phyloP scores from a whole-genome alignment of 1,140 invertebrate species.

The Drosophila kepulauana region DNA sequence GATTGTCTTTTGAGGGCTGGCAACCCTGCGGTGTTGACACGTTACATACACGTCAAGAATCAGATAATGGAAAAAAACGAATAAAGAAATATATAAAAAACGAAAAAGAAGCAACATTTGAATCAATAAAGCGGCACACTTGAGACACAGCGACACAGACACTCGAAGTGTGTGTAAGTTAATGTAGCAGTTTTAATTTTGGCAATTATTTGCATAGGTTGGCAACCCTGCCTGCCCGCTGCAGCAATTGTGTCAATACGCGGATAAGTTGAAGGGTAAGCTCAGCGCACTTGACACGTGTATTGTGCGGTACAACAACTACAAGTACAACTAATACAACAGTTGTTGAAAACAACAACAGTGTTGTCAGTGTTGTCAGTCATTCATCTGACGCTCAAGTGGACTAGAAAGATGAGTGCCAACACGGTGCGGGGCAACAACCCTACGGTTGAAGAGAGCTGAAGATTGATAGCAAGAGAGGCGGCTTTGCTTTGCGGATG shows the following conservation, averaged over 20 bases:
- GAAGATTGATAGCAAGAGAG: not conserved
- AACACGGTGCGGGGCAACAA: conserved; percentile 20
- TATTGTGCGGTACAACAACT: too few relatives aligned
- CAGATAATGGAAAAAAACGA: not conserved
- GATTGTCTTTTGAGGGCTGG: not conserved
- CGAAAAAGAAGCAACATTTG: not conserved
- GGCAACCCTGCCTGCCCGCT: not conserved
- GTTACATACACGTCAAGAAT: conserved; percentile 1
- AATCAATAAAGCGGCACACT: not conserved
- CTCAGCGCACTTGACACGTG: conserved; percentile 60
- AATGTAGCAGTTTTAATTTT: not conserved
- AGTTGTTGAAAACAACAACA: too few relatives aligned
- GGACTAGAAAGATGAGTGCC: conserved; percentile 3
- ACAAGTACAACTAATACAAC: too few relatives aligned
- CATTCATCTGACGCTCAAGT: conserved; percentile 6
- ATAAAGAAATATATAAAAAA: too few relatives aligned
- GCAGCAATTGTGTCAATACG: conserved; percentile 2
- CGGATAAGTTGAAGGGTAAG: not conserved
- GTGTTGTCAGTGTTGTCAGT: not conserved
- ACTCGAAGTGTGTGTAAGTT: not conserved
- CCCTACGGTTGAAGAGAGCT: conserved; percentile 5
- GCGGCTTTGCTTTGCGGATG: too few relatives aligned
- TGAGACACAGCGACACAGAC: not conserved
- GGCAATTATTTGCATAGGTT: conserved; percentile 13
- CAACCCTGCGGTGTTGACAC: conserved; percentile 10